phyloP scores from a whole-genome alignment of 2,113 vertebrate genomes.

The Hyla sarda region DNA sequence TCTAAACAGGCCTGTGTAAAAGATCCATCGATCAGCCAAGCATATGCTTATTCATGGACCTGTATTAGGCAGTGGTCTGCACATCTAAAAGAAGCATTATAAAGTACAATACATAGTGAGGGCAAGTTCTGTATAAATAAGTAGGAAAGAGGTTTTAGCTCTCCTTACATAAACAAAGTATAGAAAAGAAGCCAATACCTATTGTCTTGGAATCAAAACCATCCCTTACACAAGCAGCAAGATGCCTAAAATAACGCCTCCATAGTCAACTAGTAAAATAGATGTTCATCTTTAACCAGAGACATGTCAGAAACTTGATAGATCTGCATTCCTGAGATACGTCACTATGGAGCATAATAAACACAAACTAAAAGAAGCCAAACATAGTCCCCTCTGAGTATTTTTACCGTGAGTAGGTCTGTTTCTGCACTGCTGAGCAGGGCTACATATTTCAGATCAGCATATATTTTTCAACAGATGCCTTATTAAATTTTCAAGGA shows the following conservation, averaged over 20 bases:
- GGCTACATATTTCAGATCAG: background rate
- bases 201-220: background rate
- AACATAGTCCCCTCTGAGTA: constrained; percentile 2
- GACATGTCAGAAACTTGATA: constrained; percentile 8
- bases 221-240: background rate
- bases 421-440: constrained; percentile 31
- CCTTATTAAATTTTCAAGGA: constrained; percentile 40
- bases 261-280: constrained; percentile 3
- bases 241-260: background rate
- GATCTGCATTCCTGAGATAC: constrained; percentile 20
- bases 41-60: no score
- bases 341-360: constrained; percentile 25
- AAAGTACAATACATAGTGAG: background rate
- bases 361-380: constrained; percentile 29
- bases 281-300: background rate
- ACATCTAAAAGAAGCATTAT: no score
- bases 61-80: no score
- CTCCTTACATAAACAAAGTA: no score
- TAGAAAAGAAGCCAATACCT: no score
- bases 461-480: constrained; percentile 50
- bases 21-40: no score
- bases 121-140: background rate
- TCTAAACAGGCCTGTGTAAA: no score
- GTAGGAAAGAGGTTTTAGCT: no score
- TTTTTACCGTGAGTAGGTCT: constrained; percentile 16